Evolutionary conservation across 2,888 invertebrate genomes (phyloP).

Genomic region (Poecilus cupreus): DNA sequence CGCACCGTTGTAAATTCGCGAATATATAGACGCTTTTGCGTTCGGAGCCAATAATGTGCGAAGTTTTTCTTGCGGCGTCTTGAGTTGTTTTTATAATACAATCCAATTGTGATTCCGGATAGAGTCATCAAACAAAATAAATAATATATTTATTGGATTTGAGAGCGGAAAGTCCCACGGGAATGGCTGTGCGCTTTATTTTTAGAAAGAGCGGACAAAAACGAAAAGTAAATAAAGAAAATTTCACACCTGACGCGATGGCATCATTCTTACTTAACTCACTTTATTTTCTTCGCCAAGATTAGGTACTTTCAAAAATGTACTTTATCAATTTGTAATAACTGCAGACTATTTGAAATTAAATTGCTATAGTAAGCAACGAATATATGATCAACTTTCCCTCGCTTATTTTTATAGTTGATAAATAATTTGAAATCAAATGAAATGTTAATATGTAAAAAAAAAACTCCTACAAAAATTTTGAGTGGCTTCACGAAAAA

Average conservation of each 20-base stretch:
- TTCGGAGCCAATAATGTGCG: slow-evolving; percentile 41
- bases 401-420: too few species aligned
- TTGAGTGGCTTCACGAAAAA: too few species aligned
- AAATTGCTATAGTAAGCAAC: too few species aligned
- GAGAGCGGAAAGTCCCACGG: slow-evolving; percentile 1
- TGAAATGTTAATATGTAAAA: too few species aligned
- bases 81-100: slow-evolving; percentile 49
- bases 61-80: slow-evolving; percentile 36
- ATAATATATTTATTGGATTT: slow-evolving; percentile 54
- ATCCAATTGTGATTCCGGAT: slow-evolving; percentile 49
- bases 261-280: neutral
- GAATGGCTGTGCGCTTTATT: slow-evolving; percentile 32
- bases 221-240: slow-evolving; percentile 36
- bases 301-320: too few species aligned
- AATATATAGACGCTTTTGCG: slow-evolving; percentile 32
- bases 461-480: too few species aligned
- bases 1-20: slow-evolving; percentile 1
- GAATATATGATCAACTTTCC: too few species aligned
- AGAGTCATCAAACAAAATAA: slow-evolving; percentile 50
- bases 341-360: too few species aligned
- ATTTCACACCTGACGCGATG: slow-evolving; percentile 19
- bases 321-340: too few species aligned
- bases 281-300: too few species aligned
- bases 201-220: slow-evolving; percentile 35
- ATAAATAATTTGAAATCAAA: too few species aligned